Conservation (phyloP, 1,140 invertebrate species). For the Centruroides vittatus region DNA sequence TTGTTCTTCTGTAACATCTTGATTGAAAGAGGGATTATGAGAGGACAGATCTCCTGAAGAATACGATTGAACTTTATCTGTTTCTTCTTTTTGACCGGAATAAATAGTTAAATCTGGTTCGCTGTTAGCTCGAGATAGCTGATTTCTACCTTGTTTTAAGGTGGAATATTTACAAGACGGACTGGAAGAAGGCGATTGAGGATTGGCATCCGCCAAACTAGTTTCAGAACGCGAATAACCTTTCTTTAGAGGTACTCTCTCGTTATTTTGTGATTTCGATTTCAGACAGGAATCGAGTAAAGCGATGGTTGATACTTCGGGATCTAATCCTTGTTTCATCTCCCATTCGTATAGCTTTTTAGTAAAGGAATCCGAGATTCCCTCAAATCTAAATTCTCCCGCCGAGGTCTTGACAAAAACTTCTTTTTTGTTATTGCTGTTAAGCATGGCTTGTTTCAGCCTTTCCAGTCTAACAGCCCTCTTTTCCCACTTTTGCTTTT, state of each 20-base stretch:
- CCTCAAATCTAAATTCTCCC: slow-evolving; percentile 65
- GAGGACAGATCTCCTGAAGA: no score
- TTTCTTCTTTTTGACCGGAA: no score
- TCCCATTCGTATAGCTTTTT: slow-evolving; percentile 84
- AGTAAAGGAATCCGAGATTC: slow-evolving; percentile 72
- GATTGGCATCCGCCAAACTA: slow-evolving; percentile 41
- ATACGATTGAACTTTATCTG: not conserved
- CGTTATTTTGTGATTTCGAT: not conserved
- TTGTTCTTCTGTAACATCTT: no score
- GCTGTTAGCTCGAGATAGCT: slow-evolving; percentile 24
- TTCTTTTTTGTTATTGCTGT: slow-evolving; percentile 42
- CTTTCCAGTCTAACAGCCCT: slow-evolving; percentile 45
- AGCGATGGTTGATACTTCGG: slow-evolving; percentile 63
- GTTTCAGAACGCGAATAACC: slow-evolving; percentile 50
- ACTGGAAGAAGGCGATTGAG: slow-evolving; percentile 6
- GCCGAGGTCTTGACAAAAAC: slow-evolving; percentile 62
- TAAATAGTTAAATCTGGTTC: slow-evolving; percentile 19
- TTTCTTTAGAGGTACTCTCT: slow-evolving; percentile 15
- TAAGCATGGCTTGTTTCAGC: slow-evolving; percentile 40
- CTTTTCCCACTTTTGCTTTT: slow-evolving; percentile 43
- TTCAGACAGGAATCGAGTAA: slow-evolving; percentile 42
- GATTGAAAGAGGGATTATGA: no score
- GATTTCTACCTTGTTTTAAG: not conserved
- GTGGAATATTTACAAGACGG: not conserved
- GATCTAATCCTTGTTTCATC: slow-evolving; percentile 59